Base-by-base conservation (phyloP, 2,888 invertebrate genomes). In the Cotesia congregata region DNA sequence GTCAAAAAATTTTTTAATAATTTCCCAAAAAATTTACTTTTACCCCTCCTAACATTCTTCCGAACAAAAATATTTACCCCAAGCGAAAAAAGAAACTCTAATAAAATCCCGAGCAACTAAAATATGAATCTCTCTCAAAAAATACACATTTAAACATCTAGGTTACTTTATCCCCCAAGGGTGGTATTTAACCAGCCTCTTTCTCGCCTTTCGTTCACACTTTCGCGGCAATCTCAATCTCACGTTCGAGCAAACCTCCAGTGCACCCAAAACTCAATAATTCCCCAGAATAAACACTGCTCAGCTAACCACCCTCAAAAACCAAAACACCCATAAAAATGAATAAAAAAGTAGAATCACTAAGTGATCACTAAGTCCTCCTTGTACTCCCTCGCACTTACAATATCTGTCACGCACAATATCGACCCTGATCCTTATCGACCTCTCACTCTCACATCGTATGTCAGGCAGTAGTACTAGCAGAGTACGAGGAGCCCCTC, bases 81-180 rank as follows among this genome's bases (percentile, higher is more conserved):
- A 50, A 9, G 1, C 17, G 0, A 50, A 50, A 50, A 50, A 50
- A 50, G 9, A 50, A 30, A 30, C 30, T 30, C 30, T 30, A 30
- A 62, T 39, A 72, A 39, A 17, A 15, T 68, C 20, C 40, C 7
- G 50, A 41, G 17, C 1, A 12, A 59, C 59, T 59, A 59, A 59
- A 17, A 62, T 15, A 17, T 30, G 3, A 15, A 62, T n/a, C 62
- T 62, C 15, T 62, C 62, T 59, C 5, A 1, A 30, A 41, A 7
- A 40, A 40, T 40, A 17, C 41, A 68, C 69, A 30, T 59, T 39
- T 20, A 15, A 5, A 39, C 61, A 71, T 71, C 61, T 71, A 39
- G 71, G 71, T 71, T 71, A 71, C 61, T 15, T 71, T 71, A 61
- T 39, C n/a, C 71, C 61, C 71, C n/a, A 71, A 39, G 71, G 71